Conservation (phyloP, 1,140 invertebrate genomes). For the Limonius californicus region DNA sequence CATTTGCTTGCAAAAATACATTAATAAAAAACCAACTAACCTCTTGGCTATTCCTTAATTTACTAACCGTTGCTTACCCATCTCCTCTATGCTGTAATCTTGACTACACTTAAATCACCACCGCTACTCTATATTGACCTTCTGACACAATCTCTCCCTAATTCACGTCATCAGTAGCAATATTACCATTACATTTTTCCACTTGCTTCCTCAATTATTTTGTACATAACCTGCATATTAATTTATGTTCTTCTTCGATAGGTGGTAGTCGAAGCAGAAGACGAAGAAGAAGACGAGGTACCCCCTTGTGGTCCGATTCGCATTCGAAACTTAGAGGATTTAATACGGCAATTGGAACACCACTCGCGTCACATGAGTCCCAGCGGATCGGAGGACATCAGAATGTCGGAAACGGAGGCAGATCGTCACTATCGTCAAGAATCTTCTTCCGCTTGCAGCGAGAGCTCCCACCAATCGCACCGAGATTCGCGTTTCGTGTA, state of each 20-base stretch:
- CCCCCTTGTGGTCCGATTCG: constrained; percentile 70
- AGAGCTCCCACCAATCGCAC: constrained; percentile 56
- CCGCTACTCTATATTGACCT: no score
- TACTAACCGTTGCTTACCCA: no score
- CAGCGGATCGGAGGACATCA: constrained; percentile 84
- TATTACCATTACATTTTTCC: no score
- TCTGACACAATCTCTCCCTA: no score
- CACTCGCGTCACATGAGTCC: constrained; percentile 86
- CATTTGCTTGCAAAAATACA: no score
- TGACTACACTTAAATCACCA: no score
- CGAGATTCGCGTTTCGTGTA: constrained; percentile 73
- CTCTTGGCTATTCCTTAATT: no score
- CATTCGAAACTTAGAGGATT: constrained; percentile 86
- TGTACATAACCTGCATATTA: no score
- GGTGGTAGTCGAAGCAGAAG: constrained; percentile 51
- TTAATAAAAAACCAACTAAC: no score
- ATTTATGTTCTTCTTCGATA: constrained; percentile 20
- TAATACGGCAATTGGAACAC: constrained; percentile 86
- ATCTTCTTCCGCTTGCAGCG: constrained; percentile 70
- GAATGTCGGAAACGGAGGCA: constrained; percentile 87
- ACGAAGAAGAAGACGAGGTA: constrained; percentile 68
- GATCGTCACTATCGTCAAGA: constrained; percentile 70
- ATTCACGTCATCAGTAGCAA: no score
- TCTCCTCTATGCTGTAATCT: no score
- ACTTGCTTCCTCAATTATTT: no score